Base-by-base conservation (phyloP, 2,113 vertebrate species). In the Heterotis niloticus region DNA sequence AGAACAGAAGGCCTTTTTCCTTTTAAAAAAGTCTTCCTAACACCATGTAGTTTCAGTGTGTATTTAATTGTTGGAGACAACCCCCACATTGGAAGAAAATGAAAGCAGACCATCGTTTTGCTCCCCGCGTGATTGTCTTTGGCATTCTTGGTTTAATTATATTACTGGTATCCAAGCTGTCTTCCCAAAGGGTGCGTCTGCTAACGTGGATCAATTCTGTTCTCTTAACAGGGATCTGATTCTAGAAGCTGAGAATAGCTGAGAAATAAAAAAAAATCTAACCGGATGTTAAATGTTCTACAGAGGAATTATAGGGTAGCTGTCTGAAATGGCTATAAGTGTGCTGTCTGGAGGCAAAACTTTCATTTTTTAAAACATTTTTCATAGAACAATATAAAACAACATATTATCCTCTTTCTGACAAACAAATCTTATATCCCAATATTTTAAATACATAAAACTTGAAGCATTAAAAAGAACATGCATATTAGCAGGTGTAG, bases 51-150 rank as follows among this genome's bases (percentile, higher is more conserved):
- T 28, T 29, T 75, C 26, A 56, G 60, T 85, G 80, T 83, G 14
- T 57, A 85, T 82, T 92, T 88, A 81, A 83, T 88, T 89, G 91
- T 89, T 94, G 90, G 92, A 95, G 93, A 91, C 51, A 93, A 88
- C 92, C 89, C 7, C 88, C 91, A 90, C 87, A 82, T 83, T 91
- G 23, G 92, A 90, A 90, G 90, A 85, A 88, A 91, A 92, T 87
- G 90, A 91, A 90, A 80, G 81, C 89, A 90, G 92, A 89, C 81
- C 64, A 81, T 65, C 14, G 65, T 77, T 81, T 80, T 80, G 75
- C 83, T 91, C 90, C 93, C 89, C 92, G 91, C 92, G 91, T 97
- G 96, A 98, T 98, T 98, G 96, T 98, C 95, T 93, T 89, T 89
- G 95, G 93, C 91, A 89, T 91, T 86, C 92, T 89, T 87, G 86